Conservation (phyloP, 2,797 vertebrate genomes). For the Acanthornis magna region DNA sequence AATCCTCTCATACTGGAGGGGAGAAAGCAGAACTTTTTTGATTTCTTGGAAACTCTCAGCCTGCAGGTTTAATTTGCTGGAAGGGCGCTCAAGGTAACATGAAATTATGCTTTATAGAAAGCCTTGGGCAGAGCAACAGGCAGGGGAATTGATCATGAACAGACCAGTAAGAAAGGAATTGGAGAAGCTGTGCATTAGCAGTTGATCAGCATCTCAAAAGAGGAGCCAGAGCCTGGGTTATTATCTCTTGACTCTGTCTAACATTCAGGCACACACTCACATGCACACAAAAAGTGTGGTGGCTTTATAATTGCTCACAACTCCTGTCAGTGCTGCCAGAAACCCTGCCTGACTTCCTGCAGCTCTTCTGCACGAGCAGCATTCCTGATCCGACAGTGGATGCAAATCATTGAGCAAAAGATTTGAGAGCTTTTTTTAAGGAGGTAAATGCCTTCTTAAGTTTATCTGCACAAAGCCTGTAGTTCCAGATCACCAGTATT, state of each 20-base stretch:
- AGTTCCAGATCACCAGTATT: neutral
- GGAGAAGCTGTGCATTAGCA: neutral
- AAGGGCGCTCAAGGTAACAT: neutral
- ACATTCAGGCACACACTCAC: accelerated
- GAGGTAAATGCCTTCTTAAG: conserved; percentile 4
- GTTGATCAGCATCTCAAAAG: neutral
- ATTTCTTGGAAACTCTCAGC: neutral
- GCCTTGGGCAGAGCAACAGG: neutral
- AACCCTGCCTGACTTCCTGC: neutral
- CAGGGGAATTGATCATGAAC: neutral
- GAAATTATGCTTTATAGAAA: neutral
- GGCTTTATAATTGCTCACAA: neutral
- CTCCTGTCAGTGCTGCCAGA: neutral
- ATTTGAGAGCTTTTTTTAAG: neutral
- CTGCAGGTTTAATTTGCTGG: neutral
- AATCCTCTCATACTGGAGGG: neutral
- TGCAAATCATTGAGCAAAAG: neutral
- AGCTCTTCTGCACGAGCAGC: neutral
- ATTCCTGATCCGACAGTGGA: neutral
- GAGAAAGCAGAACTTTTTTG: neutral
- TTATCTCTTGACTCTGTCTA: neutral
- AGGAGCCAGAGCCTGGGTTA: neutral
- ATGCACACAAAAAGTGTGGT: accelerated
- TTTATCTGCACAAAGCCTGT: conserved; percentile 21
- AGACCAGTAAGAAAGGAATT: neutral